These are phyloP conservation scores for Alectoris magna DNA, from an alignment of 2,797 vertebrate genomes.

Conservation along the genomic window DNA sequence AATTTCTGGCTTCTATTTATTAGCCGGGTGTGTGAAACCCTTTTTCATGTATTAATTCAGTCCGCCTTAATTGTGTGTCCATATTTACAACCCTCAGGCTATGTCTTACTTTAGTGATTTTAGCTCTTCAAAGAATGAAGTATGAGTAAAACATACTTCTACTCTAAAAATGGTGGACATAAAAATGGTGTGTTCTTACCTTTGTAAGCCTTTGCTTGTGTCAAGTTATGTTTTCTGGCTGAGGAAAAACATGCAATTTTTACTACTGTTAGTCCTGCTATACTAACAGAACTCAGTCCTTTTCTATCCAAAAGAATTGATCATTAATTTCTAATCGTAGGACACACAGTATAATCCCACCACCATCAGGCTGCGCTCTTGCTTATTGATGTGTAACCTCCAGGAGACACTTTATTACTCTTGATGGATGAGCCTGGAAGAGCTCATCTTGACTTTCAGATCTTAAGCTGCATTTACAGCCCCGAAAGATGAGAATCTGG, in stretches of 20 bases:
- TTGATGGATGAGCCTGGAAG: conserved; percentile 63
- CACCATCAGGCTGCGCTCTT: background rate
- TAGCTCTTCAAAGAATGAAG: background rate
- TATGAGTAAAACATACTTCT: background rate
- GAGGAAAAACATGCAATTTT: background rate
- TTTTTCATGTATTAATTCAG: conserved; percentile 45
- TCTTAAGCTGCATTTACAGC: conserved; percentile 50
- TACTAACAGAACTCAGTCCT: background rate
- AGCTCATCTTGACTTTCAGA: conserved; percentile 57
- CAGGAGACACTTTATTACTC: conserved; percentile 65
- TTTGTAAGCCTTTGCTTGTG: background rate
- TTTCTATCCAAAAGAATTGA: conserved; percentile 38
- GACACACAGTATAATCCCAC: conserved; percentile 13
- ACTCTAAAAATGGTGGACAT: background rate
- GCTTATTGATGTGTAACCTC: conserved; percentile 52
- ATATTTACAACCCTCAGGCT: conserved; percentile 10
- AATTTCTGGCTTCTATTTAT: conserved; percentile 34
- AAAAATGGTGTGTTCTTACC: background rate
- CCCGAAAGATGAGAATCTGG: conserved; percentile 45
- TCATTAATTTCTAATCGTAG: conserved; percentile 66
- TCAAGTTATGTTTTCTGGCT: background rate
- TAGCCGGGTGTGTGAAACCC: background rate
- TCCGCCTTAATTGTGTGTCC: background rate
- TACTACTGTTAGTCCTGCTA: accelerated
- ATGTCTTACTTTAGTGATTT: background rate